Conservation (phyloP, 1,140 invertebrate genomes). For the Mya arenaria region DNA sequence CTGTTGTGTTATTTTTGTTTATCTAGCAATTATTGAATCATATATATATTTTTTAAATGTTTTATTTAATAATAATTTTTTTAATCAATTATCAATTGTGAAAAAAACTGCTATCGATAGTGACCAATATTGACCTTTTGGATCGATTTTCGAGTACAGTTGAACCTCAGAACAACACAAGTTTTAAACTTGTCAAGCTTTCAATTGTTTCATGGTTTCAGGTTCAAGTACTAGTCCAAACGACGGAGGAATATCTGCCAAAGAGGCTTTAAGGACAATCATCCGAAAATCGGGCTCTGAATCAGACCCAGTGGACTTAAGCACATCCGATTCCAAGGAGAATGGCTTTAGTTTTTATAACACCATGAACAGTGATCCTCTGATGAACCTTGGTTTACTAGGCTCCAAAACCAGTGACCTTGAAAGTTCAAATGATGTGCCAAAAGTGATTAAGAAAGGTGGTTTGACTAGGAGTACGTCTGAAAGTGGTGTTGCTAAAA, state of each 20-base stretch:
- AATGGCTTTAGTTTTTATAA: conserved; percentile 66
- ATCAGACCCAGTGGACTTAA: conserved; percentile 45
- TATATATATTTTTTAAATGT: no score
- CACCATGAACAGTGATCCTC: conserved; percentile 64
- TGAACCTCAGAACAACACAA: no score
- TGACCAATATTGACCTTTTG: no score
- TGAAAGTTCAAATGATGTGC: neutral
- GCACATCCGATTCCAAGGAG: neutral
- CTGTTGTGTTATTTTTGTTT: no score
- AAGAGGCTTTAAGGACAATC: conserved; percentile 64
- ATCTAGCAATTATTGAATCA: no score
- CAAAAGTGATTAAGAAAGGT: neutral
- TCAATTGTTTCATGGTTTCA: no score
- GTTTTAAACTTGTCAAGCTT: no score
- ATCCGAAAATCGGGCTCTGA: conserved; percentile 66
- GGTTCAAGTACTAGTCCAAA: conserved; percentile 65
- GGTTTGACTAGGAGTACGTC: conserved; percentile 30
- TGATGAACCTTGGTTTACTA: conserved; percentile 63
- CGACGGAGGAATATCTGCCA: conserved; percentile 58
- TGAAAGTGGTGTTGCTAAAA: conserved; percentile 26
- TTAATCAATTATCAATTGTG: no score
- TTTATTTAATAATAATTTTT: no score
- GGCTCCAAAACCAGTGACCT: neutral
- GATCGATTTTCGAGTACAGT: no score
- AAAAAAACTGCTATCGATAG: no score